A percentile compares a stretch with the other conserved stretches of the same genome.
These are phyloP conservation scores for Nomada flava DNA, from an alignment of 2,888 invertebrate species.

Conservation along the genomic window DNA sequence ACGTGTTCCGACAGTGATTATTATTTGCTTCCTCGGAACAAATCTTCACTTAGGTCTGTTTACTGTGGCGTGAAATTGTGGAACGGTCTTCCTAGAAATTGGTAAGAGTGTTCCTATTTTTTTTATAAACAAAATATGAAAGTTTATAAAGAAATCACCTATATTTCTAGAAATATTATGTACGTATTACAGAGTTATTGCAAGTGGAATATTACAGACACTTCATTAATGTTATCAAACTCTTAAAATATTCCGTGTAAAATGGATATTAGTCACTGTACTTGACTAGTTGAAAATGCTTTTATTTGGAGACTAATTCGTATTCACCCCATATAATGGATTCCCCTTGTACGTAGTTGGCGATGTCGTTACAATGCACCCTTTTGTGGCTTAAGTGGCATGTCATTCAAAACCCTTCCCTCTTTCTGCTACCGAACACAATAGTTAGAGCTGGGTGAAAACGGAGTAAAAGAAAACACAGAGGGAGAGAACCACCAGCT, in stretches of 20 bases:
- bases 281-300: background rate
- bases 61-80: background rate
- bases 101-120: background rate
- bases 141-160: too few species aligned
- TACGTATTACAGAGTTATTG: too few species aligned
- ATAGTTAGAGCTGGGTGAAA: background rate
- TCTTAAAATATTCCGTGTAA: background rate
- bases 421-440: background rate
- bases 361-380: background rate
- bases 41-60: too few species aligned
- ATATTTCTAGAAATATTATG: too few species aligned
- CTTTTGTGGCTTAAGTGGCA: constrained; percentile 2
- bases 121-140: background rate
- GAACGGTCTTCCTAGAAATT: background rate
- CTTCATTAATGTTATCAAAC: background rate
- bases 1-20: too few species aligned
- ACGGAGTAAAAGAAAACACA: background rate
- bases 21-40: too few species aligned
- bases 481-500: background rate
- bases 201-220: too few species aligned
- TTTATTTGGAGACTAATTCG: background rate
- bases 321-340: background rate
- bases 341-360: background rate
- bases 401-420: background rate
- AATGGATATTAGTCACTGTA: background rate